Evolutionary conservation across 1,140 invertebrate genomes (phyloP).

Genomic region (Drosophila neocordata): DNA sequence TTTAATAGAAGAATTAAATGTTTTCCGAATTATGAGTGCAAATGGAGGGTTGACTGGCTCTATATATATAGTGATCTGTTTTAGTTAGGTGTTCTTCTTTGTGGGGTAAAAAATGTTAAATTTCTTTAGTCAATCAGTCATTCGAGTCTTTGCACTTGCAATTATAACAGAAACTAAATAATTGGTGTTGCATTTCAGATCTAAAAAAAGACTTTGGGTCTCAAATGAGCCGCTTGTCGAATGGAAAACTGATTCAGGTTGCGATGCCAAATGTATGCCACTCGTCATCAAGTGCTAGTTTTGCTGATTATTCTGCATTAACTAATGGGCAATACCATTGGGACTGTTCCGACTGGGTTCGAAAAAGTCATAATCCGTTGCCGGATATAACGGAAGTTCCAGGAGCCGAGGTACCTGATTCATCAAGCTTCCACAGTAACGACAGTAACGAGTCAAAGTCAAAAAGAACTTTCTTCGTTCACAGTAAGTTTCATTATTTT

Average conservation of each 20-base stretch:
- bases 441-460: conserved; percentile 91
- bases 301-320: conserved; percentile 58
- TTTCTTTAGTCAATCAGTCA: too few relatives aligned
- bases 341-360: conserved; percentile 98
- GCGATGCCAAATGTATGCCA: conserved; percentile 80
- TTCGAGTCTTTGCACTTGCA: too few relatives aligned
- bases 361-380: conserved; percentile 90
- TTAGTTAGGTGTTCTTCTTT: too few relatives aligned
- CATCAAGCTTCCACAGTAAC: conserved; percentile 93
- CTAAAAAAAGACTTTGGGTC: conserved; percentile 57
- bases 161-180: neutral
- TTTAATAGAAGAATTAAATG: too few relatives aligned
- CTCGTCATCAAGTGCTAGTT: conserved; percentile 57
- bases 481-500: conserved; percentile 51
- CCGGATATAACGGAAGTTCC: conserved; percentile 96
- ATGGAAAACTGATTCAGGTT: conserved; percentile 75
- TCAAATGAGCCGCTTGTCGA: conserved; percentile 62
- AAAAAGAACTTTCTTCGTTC: conserved; percentile 81
- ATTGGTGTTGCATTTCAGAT: conserved; percentile 32
- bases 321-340: conserved; percentile 93
- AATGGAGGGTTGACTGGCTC: too few relatives aligned
- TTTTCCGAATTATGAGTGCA: too few relatives aligned
- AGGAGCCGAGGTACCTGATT: conserved; percentile 94
- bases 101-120: too few relatives aligned
- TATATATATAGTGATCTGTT: too few relatives aligned